Conservation (phyloP, 1,140 invertebrate genomes). For the Drosophila mojavensis region DNA sequence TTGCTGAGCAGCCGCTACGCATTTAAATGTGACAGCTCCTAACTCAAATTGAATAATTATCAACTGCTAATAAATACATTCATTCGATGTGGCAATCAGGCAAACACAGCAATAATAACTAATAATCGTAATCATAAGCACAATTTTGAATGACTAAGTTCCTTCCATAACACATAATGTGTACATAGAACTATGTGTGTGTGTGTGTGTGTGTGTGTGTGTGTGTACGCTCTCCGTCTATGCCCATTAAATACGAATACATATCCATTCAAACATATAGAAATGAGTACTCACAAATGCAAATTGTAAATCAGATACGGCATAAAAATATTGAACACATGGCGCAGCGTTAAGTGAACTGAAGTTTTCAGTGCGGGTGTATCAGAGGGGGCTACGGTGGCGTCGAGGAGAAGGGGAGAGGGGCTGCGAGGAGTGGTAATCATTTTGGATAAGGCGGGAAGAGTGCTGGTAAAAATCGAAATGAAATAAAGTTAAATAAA, state of each 20-base stretch:
- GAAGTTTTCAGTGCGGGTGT: slow-evolving; percentile 34
- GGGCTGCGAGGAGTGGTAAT: not conserved
- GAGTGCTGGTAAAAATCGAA: slow-evolving; percentile 38
- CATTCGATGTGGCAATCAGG: slow-evolving; percentile 3
- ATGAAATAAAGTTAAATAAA: slow-evolving; percentile 76
- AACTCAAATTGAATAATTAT: slow-evolving; percentile 67
- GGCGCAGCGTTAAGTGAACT: slow-evolving; percentile 59
- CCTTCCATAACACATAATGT: slow-evolving; percentile 22
- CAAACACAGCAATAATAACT: slow-evolving; percentile 10
- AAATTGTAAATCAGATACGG: slow-evolving; percentile 81
- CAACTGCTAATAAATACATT: slow-evolving; percentile 59
- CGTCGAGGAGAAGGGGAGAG: not conserved
- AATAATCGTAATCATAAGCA: slow-evolving; percentile 58
- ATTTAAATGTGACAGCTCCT: slow-evolving; percentile 29
- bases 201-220: not conserved
- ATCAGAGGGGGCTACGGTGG: not conserved
- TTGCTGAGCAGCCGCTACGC: not conserved
- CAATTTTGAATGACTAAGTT: slow-evolving; percentile 75
- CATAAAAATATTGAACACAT: slow-evolving; percentile 81
- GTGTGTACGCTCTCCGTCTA: slow-evolving; percentile 1
- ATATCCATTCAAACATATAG: slow-evolving; percentile 29
- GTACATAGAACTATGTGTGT: slow-evolving; percentile 10
- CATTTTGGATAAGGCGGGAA: not conserved
- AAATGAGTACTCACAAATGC: slow-evolving; percentile 48
- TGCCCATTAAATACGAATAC: slow-evolving; percentile 44